phyloP scores from a whole-genome alignment of 1,140 invertebrate genomes.

The Aphelenchoides besseyi region DNA sequence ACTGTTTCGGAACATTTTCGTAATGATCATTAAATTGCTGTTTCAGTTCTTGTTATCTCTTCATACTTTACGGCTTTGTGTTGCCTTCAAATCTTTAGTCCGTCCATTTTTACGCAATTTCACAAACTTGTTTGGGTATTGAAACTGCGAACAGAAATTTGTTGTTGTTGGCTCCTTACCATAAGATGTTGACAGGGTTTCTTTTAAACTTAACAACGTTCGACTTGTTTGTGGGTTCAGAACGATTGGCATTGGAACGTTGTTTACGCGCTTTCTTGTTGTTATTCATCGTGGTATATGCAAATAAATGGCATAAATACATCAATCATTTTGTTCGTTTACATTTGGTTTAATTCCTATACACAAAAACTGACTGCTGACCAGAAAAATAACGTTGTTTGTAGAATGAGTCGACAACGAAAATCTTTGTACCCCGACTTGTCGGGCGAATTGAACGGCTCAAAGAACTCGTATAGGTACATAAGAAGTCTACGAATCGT shows the following conservation, averaged over 20 bases:
- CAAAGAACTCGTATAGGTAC: too few species aligned
- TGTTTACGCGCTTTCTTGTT: slow-evolving; percentile 3
- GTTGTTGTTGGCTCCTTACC: slow-evolving; percentile 5
- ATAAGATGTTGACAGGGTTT: too few species aligned
- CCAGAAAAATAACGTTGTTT: too few species aligned
- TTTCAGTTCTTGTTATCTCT: too few species aligned
- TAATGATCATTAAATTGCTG: too few species aligned
- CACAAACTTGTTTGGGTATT: background rate
- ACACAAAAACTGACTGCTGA: too few species aligned
- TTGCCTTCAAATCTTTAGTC: background rate
- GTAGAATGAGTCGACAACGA: background rate
- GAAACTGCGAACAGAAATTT: background rate
- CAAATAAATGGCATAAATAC: background rate
- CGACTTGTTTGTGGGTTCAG: background rate
- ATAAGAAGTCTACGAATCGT: too few species aligned
- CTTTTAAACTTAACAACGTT: background rate
- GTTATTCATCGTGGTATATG: background rate
- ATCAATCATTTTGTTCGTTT: background rate
- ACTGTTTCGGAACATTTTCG: too few species aligned
- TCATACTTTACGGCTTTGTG: too few species aligned
- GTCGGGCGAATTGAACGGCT: background rate
- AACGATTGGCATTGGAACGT: background rate
- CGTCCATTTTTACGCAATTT: background rate
- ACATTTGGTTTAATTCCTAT: too few species aligned
- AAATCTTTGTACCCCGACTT: background rate